These are phyloP conservation scores for Melinaea marsaeus DNA, from an alignment of 2,888 invertebrate species.

Conservation along the genomic window DNA sequence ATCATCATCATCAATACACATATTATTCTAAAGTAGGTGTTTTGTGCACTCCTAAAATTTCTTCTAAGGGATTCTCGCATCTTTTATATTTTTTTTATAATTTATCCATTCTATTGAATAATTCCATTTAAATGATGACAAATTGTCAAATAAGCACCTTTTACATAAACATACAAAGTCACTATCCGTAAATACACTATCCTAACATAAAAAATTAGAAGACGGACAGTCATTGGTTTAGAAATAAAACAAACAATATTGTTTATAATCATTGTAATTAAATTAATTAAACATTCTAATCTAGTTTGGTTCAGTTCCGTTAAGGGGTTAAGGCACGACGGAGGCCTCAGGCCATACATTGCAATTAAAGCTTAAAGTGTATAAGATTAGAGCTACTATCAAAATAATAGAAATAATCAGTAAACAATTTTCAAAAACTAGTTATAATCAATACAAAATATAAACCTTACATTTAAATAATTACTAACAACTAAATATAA, in stretches of 20 bases:
- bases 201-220: background rate
- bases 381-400: background rate
- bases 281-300: constrained; percentile 46
- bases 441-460: constrained; percentile 1
- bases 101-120: too few species aligned
- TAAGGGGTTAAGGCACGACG: constrained; percentile 72
- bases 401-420: background rate
- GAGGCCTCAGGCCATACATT: constrained; percentile 70
- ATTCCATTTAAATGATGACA: too few species aligned
- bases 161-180: too few species aligned
- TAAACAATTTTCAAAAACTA: background rate
- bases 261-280: constrained; percentile 27
- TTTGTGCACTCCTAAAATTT: too few species aligned
- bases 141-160: too few species aligned
- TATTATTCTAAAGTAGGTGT: too few species aligned
- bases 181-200: too few species aligned
- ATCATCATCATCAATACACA: too few species aligned
- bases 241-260: constrained; percentile 20
- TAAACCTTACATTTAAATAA: constrained; percentile 3
- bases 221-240: background rate
- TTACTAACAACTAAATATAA: constrained; percentile 16
- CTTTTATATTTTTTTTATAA: too few species aligned
- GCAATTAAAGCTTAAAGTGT: constrained; percentile 63
- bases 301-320: constrained; percentile 72
- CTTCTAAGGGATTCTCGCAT: too few species aligned